A percentile compares a stretch with the other conserved stretches of the same genome.
These are phyloP conservation scores for Xyliphius kryptos DNA, from an alignment of 2,113 vertebrate species.

Conservation along the genomic window DNA sequence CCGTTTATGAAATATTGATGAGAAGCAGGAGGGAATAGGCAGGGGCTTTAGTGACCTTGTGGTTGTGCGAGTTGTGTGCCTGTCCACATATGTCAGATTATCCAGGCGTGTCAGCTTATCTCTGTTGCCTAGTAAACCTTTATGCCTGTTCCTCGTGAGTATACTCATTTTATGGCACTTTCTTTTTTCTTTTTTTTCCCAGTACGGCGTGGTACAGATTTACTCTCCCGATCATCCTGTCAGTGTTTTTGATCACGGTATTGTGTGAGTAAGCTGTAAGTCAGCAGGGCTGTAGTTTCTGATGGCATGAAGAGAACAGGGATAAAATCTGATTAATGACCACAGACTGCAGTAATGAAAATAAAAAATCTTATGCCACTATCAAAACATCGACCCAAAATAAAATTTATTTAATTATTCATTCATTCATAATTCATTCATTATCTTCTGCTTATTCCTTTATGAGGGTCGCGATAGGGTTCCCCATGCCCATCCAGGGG, in stretches of 20 bases:
- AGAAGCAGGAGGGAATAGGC: constrained; percentile 23
- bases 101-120: constrained; percentile 13
- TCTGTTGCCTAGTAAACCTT: constrained; percentile 1
- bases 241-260: constrained; percentile 29
- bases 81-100: not conserved
- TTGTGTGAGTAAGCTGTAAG: not conserved
- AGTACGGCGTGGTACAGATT: no score
- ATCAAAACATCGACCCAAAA: no score
- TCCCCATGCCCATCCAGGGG: no score
- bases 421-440: no score
- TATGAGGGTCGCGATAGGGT: no score
- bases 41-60: not conserved
- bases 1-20: constrained; percentile 61
- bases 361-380: no score
- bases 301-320: not conserved
- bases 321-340: no score
- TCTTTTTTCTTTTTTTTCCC: no score
- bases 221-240: constrained; percentile 40
- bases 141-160: not conserved
- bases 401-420: no score
- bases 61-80: constrained; percentile 5
- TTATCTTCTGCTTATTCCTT: no score
- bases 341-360: no score
- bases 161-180: not conserved
- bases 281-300: not conserved